Conservation (phyloP, 2,797 vertebrate genomes). For the Gymnopithys bicolor region DNA sequence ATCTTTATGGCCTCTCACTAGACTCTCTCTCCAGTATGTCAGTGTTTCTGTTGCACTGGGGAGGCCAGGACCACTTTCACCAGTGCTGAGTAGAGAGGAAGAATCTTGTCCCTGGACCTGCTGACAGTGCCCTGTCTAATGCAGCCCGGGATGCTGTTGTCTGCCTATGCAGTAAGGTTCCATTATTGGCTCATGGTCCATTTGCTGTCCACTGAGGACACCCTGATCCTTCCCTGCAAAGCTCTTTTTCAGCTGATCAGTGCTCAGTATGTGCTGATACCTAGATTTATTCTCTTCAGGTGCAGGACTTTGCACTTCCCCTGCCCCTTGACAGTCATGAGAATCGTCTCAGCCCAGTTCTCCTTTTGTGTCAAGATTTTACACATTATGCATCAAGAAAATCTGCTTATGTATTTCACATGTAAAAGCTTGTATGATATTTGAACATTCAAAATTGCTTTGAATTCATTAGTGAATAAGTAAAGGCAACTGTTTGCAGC, state of each 20-base stretch:
- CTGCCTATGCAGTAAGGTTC: neutral
- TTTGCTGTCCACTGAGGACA: neutral
- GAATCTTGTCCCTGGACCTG: neutral
- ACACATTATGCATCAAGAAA: neutral
- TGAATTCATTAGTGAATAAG: neutral
- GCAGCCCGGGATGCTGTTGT: neutral
- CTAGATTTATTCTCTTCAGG: neutral
- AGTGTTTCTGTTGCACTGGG: neutral
- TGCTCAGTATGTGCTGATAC: neutral
- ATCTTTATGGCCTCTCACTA: neutral
- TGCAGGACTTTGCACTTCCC: neutral
- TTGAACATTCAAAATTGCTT: neutral
- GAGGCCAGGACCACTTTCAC: neutral
- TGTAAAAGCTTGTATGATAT: neutral
- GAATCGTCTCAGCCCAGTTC: neutral
- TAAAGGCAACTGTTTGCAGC: neutral
- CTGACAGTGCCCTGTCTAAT: neutral
- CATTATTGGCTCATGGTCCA: neutral
- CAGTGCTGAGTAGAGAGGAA: neutral
- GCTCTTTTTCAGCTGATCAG: neutral
- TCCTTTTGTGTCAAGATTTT: neutral
- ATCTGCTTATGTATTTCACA: neutral
- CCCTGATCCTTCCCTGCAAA: neutral
- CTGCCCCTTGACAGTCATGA: neutral
- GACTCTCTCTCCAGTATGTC: neutral